Percentiles rank a stretch among this genome's conserved stretches.
phyloP scores from a whole-genome alignment of 2,797 vertebrate species.

The Amphiprion clarkii region DNA sequence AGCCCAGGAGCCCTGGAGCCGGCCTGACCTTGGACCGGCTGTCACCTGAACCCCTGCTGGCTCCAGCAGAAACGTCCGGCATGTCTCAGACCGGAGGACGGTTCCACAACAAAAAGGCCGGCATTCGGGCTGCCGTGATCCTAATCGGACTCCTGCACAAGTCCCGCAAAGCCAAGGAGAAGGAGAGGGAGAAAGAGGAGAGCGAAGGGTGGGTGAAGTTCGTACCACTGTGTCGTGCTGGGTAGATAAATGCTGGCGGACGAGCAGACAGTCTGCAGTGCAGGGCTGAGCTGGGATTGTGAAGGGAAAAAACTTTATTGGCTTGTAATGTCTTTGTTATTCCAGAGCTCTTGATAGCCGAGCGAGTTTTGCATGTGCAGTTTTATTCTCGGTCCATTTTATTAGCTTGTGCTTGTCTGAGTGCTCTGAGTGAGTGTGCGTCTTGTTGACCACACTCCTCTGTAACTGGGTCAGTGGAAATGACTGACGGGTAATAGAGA shows the following conservation, averaged over 20 bases:
- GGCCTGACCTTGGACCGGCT: constrained; percentile 73
- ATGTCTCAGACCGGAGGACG: constrained; percentile 87
- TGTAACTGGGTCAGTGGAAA: constrained; percentile 65
- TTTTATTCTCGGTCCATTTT: constrained; percentile 51
- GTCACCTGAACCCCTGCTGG: constrained; percentile 69
- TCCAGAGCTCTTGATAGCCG: constrained; percentile 27
- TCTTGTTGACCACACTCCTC: constrained; percentile 35
- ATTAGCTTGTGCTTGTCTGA: constrained; percentile 27
- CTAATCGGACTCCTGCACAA: constrained; percentile 96
- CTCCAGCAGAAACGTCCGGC: constrained; percentile 67
- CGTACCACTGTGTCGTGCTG: constrained; percentile 19
- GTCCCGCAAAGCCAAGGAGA: constrained; percentile 89
- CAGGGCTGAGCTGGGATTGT: constrained; percentile 18
- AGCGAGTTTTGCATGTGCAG: constrained; percentile 39
- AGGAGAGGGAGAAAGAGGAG: constrained; percentile 79
- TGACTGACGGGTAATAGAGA: constrained; percentile 28
- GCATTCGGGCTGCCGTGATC: constrained; percentile 94
- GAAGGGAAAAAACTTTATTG: constrained; percentile 54
- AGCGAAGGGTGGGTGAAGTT: constrained; percentile 80
- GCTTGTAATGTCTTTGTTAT: constrained; percentile 39
- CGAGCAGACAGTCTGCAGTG: constrained; percentile 42
- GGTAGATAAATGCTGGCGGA: neutral
- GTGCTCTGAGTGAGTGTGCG: constrained; percentile 22
- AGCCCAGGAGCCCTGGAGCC: constrained; percentile 56
- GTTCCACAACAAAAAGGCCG: constrained; percentile 92